A percentile compares a stretch with the other conserved stretches of the same genome.
phyloP scores from a whole-genome alignment of 2,113 vertebrate species.

The Erinaceus europaeus region DNA sequence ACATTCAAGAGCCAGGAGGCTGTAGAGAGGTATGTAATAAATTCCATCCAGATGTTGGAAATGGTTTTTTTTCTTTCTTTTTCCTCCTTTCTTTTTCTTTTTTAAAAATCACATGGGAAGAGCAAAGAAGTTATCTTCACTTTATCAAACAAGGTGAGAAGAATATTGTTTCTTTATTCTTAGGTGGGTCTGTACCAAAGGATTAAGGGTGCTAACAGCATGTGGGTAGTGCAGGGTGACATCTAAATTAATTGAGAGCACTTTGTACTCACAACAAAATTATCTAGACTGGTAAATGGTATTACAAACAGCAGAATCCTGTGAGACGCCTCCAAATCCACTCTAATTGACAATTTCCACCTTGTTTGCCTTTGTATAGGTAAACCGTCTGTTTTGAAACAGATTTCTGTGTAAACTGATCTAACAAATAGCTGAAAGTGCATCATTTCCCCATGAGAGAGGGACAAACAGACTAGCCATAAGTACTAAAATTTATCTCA shows the following conservation, averaged over 20 bases:
- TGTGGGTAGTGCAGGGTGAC: not conserved
- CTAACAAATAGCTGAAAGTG: not conserved
- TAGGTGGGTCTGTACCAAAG: not conserved
- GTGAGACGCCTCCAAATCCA: not conserved
- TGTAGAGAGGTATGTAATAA: constrained; percentile 50
- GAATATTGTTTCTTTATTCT: not conserved
- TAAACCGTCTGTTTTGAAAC: constrained; percentile 4
- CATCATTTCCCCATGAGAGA: not conserved
- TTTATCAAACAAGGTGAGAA: constrained; percentile 31
- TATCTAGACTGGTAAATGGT: not conserved
- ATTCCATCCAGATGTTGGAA: constrained; percentile 55
- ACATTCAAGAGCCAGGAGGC: not conserved
- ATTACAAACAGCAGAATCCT: constrained; percentile 8
- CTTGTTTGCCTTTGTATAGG: not conserved
- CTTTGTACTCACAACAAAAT: not conserved
- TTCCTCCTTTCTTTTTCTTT: no score
- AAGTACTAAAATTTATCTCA: not conserved
- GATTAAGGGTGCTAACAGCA: not conserved
- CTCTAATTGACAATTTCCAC: not conserved
- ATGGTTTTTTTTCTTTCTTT: not conserved
- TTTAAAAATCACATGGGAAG: not conserved
- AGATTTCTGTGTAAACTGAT: not conserved
- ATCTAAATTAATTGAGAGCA: not conserved
- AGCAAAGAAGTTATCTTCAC: constrained; percentile 47
- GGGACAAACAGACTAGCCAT: not conserved